phyloP scores from a whole-genome alignment of 2,888 invertebrate genomes.

The Germaria angustata region DNA sequence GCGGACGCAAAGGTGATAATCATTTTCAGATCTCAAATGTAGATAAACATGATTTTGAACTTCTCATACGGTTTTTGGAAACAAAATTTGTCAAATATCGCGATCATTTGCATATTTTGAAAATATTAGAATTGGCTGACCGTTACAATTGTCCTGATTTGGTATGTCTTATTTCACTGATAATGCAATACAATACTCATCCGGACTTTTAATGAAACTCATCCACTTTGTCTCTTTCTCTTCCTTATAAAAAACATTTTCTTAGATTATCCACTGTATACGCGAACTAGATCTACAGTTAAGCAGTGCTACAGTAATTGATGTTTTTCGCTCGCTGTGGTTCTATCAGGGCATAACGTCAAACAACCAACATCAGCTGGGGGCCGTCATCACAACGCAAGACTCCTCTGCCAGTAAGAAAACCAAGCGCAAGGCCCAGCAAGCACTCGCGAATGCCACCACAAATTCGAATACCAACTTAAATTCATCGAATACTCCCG shows the following conservation, averaged over 20 bases:
- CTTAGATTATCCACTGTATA: conserved; percentile 78
- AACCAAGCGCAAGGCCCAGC: conserved; percentile 67
- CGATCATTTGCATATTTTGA: conserved; percentile 79
- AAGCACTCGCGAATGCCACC: conserved; percentile 66
- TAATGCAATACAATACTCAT: not conserved
- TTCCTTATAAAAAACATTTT: not conserved
- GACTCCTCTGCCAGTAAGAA: conserved; percentile 69
- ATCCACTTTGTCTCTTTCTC: not conserved
- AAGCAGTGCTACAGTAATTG: conserved; percentile 78
- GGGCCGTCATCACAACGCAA: conserved; percentile 74
- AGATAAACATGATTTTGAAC: conserved; percentile 78
- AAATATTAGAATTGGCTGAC: conserved; percentile 79
- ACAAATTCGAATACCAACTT: conserved; percentile 43
- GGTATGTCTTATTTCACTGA: conserved; percentile 70
- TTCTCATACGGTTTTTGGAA: conserved; percentile 79
- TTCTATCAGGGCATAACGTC: conserved; percentile 78
- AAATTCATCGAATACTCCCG: conserved; percentile 64
- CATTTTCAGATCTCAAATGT: conserved; percentile 79
- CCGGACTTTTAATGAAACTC: not conserved
- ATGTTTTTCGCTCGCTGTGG: conserved; percentile 79
- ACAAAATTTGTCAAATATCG: conserved; percentile 79
- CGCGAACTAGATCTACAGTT: conserved; percentile 79
- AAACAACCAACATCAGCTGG: conserved; percentile 74
- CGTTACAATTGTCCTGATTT: conserved; percentile 80
- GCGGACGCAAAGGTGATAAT: conserved; percentile 79